Base-by-base conservation (phyloP, 1,140 invertebrate genomes). In the Patella vulgata region DNA sequence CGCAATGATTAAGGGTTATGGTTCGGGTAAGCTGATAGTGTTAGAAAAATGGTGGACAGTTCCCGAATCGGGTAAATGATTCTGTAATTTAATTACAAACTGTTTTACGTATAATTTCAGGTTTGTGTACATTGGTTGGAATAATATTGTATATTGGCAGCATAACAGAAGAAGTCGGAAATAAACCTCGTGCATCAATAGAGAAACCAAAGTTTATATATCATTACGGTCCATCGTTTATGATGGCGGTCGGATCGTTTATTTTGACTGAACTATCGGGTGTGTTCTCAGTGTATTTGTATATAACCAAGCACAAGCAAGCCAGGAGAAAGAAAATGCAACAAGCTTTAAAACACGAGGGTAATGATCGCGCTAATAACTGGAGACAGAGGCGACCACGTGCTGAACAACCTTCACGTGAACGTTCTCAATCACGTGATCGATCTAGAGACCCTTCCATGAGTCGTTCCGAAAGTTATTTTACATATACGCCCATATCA, bases 81-180 rank as follows among this genome's bases (percentile, higher is more conserved):
- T n/a, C n/a, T n/a, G n/a, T n/a, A n/a, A n/a, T n/a, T n/a, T n/a
- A n/a, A n/a, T n/a, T n/a, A n/a, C n/a, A n/a, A n/a, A n/a, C n/a
- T n/a, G n/a, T n/a, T n/a, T n/a, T n/a, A n/a, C n/a, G n/a, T n/a
- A n/a, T n/a, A n/a, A 8, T 36, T 36, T 5, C 70, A 83, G 82
- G 82, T 46, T 62, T 83, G 31, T 81, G 77, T 61, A 78, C 77
- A 2, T 63, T 83, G 30, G 76, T 81, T 14, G 82, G 82, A 21
- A 81, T 83, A 36, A 82, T 83, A 28, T 68, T 83, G 2, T 83
- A 80, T 56, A 83, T 83, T 68, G 80, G 80, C 63, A 82, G 79
- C 68, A 82, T 83, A 50, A 83, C 80, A 23, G 79, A 80, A 42
- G 82, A 83, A 68, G 82, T 82, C 6, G 80, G 80, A 9, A 83